These are phyloP conservation scores for Fukomys damarensis DNA, from an alignment of 2,113 vertebrate species.

Conservation along the genomic window DNA sequence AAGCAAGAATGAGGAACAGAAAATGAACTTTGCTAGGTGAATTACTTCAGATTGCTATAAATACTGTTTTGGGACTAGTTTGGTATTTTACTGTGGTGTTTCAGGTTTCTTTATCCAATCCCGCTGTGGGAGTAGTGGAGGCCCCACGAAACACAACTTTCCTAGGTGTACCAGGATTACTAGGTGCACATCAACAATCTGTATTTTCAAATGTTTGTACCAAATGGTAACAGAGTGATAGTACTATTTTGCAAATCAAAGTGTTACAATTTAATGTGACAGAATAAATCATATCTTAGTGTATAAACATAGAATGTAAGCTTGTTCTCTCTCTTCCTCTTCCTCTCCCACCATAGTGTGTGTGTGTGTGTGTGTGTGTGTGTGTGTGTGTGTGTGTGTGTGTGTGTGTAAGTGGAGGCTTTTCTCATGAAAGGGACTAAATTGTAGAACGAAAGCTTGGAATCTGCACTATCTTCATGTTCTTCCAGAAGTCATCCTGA, in stretches of 20 bases:
- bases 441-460: neutral
- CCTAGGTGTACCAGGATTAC: too few relatives aligned
- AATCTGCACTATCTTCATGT: neutral
- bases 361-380: neutral
- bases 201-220: neutral
- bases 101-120: neutral
- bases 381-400: neutral
- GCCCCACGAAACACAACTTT: neutral
- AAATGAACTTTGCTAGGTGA: conserved; percentile 34
- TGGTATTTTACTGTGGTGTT: neutral
- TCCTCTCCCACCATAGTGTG: too few relatives aligned
- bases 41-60: conserved; percentile 60
- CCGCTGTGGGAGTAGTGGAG: neutral
- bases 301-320: neutral
- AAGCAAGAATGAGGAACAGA: conserved; percentile 42
- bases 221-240: neutral
- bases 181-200: neutral
- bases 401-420: neutral
- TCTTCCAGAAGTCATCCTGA: neutral
- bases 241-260: neutral
- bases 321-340: neutral
- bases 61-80: neutral
- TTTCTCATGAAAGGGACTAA: neutral
- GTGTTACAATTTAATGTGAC: neutral
- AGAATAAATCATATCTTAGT: neutral